These are phyloP conservation scores for Palythoa heliodiscus DNA, from an alignment of 92 coral and sea anemone species.

Conservation along the genomic window DNA sequence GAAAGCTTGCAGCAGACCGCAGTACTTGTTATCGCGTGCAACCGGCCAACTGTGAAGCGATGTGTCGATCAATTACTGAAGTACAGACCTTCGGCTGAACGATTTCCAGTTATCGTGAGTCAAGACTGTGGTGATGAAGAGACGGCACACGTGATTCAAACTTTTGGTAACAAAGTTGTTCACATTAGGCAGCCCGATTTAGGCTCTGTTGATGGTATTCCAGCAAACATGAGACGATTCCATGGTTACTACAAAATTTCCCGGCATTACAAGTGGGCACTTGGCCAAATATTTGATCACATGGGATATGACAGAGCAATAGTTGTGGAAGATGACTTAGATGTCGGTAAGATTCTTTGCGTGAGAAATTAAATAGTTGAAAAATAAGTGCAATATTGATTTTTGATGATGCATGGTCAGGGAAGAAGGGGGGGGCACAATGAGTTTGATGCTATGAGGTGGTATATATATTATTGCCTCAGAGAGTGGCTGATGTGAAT, in stretches of 20 bases:
- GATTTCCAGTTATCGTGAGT: slow-evolving; percentile 90
- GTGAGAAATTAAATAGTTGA: background rate
- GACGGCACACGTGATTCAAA: slow-evolving; percentile 76
- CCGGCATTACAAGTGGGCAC: slow-evolving; percentile 94
- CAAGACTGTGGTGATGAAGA: slow-evolving; percentile 91
- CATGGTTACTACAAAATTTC: slow-evolving; percentile 95
- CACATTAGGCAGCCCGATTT: slow-evolving; percentile 89
- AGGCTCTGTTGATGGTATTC: slow-evolving; percentile 69
- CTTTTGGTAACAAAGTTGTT: slow-evolving; percentile 68
- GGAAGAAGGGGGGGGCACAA: too few species aligned
- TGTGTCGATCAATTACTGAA: slow-evolving; percentile 80
- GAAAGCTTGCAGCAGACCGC: slow-evolving; percentile 47
- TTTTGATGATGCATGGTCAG: too few species aligned
- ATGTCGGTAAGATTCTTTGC: slow-evolving; percentile 70
- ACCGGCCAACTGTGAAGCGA: slow-evolving; percentile 86
- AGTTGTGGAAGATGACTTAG: slow-evolving; percentile 97
- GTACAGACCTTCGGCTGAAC: slow-evolving; percentile 81
- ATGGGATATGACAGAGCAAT: slow-evolving; percentile 78
- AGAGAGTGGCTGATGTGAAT: too few species aligned
- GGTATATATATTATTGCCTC: too few species aligned
- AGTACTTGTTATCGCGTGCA: slow-evolving; percentile 87
- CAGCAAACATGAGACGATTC: slow-evolving; percentile 78
- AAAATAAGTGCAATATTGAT: too few species aligned
- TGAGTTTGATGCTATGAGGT: too few species aligned
- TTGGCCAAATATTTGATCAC: slow-evolving; percentile 84